Evolutionary conservation across 53 echinoderm and acorn worm species (phyloP).

Genomic region (Crossaster papposus): DNA sequence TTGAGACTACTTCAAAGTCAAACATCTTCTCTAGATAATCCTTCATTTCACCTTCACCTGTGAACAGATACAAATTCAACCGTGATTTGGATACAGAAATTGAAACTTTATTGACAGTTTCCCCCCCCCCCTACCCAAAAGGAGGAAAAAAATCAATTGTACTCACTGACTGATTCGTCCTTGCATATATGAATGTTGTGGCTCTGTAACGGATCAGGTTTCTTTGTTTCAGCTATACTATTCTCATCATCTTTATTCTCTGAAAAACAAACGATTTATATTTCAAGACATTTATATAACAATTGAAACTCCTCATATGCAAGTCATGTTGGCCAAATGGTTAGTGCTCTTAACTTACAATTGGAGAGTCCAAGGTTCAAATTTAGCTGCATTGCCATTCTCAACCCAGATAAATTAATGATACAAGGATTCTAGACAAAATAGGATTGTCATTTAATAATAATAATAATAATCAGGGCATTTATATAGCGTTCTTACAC

Average conservation of each 20-base stretch:
- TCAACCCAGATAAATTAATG: too few species aligned
- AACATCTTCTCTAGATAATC: conserved; percentile 75
- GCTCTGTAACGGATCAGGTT: conserved; percentile 50
- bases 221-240: background rate
- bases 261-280: conserved; percentile 6
- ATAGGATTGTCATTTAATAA: too few species aligned
- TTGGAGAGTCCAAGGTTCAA: too few species aligned
- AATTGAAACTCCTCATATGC: background rate
- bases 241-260: conserved; percentile 36
- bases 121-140: background rate
- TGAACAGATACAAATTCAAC: background rate
- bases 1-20: conserved; percentile 82
- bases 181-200: conserved; percentile 77
- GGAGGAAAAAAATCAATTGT: background rate
- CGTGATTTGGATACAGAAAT: background rate
- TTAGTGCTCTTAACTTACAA: too few species aligned
- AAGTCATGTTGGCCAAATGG: too few species aligned
- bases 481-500: too few species aligned
- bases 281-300: background rate
- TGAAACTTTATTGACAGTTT: background rate
- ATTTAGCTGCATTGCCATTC: too few species aligned
- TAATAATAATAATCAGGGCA: too few species aligned
- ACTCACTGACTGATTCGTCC: conserved; percentile 89
- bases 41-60: conserved; percentile 73
- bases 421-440: too few species aligned